Evolutionary conservation across 2,888 invertebrate genomes (phyloP).

Genomic region (Neoscelio sp.): DNA sequence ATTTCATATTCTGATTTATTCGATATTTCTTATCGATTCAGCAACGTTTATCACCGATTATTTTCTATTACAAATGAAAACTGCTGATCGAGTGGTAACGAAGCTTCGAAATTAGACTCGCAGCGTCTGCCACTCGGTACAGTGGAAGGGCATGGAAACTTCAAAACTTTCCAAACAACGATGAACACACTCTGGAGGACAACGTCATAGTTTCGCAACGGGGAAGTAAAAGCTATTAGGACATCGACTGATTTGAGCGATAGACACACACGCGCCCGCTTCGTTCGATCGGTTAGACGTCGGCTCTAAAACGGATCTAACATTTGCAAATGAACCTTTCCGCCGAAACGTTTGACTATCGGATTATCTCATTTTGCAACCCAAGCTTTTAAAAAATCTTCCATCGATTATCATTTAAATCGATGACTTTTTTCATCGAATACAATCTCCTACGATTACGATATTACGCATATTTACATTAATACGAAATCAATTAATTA

Average conservation of each 20-base stretch:
- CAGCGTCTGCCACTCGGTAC: background rate
- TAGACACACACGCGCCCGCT: constrained; percentile 25
- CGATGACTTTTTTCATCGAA: background rate
- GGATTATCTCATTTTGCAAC: constrained; percentile 1
- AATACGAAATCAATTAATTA: no score
- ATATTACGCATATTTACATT: no score
- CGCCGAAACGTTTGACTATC: background rate
- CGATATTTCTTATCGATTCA: constrained; percentile 48
- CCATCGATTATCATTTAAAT: background rate
- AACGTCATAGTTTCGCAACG: constrained; percentile 55
- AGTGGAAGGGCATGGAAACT: constrained; percentile 33
- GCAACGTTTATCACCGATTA: constrained; percentile 26
- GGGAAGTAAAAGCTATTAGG: constrained; percentile 45
- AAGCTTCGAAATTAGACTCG: constrained; percentile 54
- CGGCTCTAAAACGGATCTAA: constrained; percentile 35
- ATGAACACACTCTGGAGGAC: constrained; percentile 59
- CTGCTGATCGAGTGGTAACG: constrained; percentile 34
- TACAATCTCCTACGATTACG: no score
- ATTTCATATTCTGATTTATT: background rate
- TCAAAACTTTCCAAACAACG: constrained; percentile 58
- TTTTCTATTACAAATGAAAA: constrained; percentile 30
- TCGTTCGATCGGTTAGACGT: constrained; percentile 7
- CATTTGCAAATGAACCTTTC: constrained; percentile 17
- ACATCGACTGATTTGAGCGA: constrained; percentile 41
- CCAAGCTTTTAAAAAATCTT: no score